Base-by-base conservation (phyloP, 2,888 invertebrate species). In the Eristalinus sepulchralis region DNA sequence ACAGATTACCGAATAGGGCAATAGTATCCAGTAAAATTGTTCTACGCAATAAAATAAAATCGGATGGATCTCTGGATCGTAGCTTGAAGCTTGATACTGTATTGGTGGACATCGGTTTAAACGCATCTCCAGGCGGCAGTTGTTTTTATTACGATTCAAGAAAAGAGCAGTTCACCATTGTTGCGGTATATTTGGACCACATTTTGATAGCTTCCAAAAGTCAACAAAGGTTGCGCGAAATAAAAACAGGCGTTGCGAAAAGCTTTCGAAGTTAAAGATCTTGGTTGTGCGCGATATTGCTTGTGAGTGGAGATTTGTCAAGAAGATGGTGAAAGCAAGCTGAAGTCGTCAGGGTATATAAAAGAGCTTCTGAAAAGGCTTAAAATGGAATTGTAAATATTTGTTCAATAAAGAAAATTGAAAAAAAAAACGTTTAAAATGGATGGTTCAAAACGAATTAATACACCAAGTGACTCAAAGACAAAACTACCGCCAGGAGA, bases 21-120 rank as follows among this genome's bases (percentile, higher is more conserved):
- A 39, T 73, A 31, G 76, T 80, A 13, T 70, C 75, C 4, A 60
- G 70, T 33, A 71, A 73, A 63, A 17, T 81, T 57, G 67, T 81
- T 31, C 20, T 76, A 24, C 66, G 71, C n/a, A 77, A 72, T 57
- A 85, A 81, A 24, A 22, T 77, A 10, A 66, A 76, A 47, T 34
- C 76, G 71, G 75, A 80, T 47, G 75, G 79, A 20, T 59, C 64
- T 2, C 11, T 64, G 11, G 55, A 70, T 36, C 5, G 27, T 5
- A 36, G 10, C 22, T 17, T 64, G 13, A 77, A 68, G 24, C 53
- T 77, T 13, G 33, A 68, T 22, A 20, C 34, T 36, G 55, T 60
- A 62, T 31, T 67, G 8, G 22, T 20, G 3, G 27, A 31, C 11
- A 10, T 67, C 20, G 62, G 62, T 13, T 68, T 76, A 22, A 76